Conservation (phyloP, 2,888 invertebrate genomes). For the Brassicogethes aeneus region DNA sequence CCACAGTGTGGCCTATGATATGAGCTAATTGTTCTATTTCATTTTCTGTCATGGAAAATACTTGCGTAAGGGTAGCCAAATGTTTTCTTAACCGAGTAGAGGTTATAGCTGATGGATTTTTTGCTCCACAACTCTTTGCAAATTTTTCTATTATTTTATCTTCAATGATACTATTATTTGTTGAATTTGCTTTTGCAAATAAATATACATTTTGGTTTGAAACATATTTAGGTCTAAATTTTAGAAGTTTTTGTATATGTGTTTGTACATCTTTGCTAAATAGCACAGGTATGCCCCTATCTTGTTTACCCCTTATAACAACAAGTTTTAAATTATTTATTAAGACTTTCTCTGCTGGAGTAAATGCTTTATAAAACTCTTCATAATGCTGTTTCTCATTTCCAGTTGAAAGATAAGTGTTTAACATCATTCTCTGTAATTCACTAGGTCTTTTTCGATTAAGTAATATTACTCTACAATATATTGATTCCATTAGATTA, state of each 20-base stretch:
- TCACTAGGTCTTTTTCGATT: conserved; percentile 18
- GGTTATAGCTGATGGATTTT: conserved; percentile 21
- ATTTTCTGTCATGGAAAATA: conserved; percentile 19
- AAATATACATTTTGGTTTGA: conserved; percentile 11
- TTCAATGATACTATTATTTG: conserved; percentile 9
- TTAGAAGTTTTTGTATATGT: conserved; percentile 13
- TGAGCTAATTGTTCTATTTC: conserved; percentile 22
- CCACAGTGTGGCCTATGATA: conserved; percentile 23
- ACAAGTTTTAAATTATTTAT: conserved; percentile 20
- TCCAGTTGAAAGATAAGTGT: background rate
- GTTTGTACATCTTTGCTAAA: conserved; percentile 20
- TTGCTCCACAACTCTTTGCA: conserved; percentile 14
- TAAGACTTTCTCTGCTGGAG: conserved; percentile 20
- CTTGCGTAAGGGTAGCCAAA: conserved; percentile 23
- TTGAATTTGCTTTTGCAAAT: conserved; percentile 10
- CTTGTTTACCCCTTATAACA: conserved; percentile 22
- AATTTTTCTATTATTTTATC: conserved; percentile 15
- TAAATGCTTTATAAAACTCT: conserved; percentile 17
- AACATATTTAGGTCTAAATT: conserved; percentile 10
- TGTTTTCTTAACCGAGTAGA: conserved; percentile 23
- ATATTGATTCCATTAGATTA: conserved; percentile 15
- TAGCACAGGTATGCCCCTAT: conserved; percentile 20
- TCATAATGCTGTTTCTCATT: conserved; percentile 13
- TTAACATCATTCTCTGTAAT: conserved; percentile 8
- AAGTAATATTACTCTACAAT: conserved; percentile 18